Evolutionary conservation across 2,797 vertebrate genomes (phyloP).

Genomic region (Paramormyrops hopkinsi): DNA sequence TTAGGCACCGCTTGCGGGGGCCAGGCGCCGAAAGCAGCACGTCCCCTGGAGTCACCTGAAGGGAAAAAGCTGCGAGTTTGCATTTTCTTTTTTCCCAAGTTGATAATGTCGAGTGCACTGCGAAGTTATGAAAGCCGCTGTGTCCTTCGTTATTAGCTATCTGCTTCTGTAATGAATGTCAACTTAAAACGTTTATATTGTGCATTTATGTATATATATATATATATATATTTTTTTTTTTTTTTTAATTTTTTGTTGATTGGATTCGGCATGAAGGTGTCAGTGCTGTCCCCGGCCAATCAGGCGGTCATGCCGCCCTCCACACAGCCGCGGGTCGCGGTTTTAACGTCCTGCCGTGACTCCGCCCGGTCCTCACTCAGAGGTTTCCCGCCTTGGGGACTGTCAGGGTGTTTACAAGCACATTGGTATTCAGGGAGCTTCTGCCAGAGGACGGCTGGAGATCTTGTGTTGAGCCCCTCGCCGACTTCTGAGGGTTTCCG

Average conservation of each 20-base stretch:
- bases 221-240: not conserved
- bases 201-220: not conserved
- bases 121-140: not conserved
- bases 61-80: conserved; percentile 1
- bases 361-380: not conserved
- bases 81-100: not conserved
- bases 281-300: not conserved
- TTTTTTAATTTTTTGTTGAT: not conserved
- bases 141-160: not conserved
- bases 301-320: not conserved
- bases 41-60: not conserved
- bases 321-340: not conserved
- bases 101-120: not conserved
- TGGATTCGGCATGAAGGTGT: not conserved
- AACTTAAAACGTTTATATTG: not conserved
- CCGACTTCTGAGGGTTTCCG: conserved; percentile 12
- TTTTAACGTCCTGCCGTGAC: not conserved
- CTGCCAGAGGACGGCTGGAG: not conserved
- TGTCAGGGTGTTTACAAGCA: not conserved
- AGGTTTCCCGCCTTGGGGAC: not conserved
- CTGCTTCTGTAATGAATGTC: not conserved
- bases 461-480: conserved; percentile 13
- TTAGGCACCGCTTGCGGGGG: not conserved
- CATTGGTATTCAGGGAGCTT: conserved; percentile 22
- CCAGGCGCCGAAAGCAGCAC: not conserved